Base-by-base conservation (phyloP, 2,888 invertebrate species). In the Parnassius mnemosyne region DNA sequence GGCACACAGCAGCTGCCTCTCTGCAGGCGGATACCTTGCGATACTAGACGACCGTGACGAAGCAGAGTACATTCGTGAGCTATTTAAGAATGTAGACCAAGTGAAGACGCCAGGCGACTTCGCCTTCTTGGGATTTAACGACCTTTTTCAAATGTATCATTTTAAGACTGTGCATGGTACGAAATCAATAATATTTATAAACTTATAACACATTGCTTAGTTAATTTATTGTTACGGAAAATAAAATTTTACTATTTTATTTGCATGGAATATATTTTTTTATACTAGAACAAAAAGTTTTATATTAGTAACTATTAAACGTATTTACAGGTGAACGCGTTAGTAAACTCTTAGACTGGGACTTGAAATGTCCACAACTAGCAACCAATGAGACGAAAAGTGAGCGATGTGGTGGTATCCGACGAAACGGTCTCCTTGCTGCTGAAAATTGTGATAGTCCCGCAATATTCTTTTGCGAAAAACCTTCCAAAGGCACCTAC, bases 401-500 rank as follows among this genome's bases (percentile, higher is more conserved):
- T 52, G n/a, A 60, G 10, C 76, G 81, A 1, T 82, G 82, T 66
- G 81, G 82, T 0, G 79, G 80, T 12, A 69, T 80, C 9, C 70
- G 72, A 1, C 74, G 80, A 46, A 78, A 74, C 59, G 83, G 82
- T 0, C 65, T 80, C 1, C 72, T 82, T 2, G 61, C 77, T 9
- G 71, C 71, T 1, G 68, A 61, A 3, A 65, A 71, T 43, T 81
- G 82, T 64, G 47, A 68, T 0, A 47, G 66, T 3, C 79, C 80
- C 5, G 74, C 78, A 1, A 73, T 78, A 71, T 82, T 83, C 69
- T 79, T 83, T 63, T 83, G 81, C 65, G 79, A 82, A 66, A 82
- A 82, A 68, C 71, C 72, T n/a, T 66, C 69, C 2, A 75, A 65
- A 47, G 68, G 69, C 49, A 49, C 61, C 0, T 66, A 69, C 42